phyloP scores from a whole-genome alignment of 2,113 vertebrate species.

The Pterocles gutturalis region DNA sequence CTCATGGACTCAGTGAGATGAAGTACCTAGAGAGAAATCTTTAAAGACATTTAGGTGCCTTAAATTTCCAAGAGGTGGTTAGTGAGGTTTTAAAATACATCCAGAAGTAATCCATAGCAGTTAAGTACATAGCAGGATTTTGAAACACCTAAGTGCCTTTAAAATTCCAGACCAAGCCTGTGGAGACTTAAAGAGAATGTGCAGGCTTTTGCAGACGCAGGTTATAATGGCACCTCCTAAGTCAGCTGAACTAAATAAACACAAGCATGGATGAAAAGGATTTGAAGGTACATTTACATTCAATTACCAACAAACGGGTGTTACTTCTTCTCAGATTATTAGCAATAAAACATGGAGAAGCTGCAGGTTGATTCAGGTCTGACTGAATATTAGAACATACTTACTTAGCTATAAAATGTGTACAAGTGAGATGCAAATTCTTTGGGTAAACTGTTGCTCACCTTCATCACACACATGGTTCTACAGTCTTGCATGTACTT shows the following conservation, averaged over 20 bases:
- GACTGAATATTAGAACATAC: not conserved
- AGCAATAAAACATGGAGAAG: not conserved
- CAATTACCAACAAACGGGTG: not conserved
- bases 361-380: not conserved
- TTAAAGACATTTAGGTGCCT: not conserved
- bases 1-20: not conserved
- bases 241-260: not conserved
- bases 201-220: not conserved
- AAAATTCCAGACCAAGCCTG: not conserved
- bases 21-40: not conserved
- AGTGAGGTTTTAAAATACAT: not conserved
- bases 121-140: not conserved
- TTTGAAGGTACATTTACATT: not conserved
- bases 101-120: not conserved
- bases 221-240: not conserved
- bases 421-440: not conserved
- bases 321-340: not conserved
- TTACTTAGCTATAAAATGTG: not conserved
- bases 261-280: not conserved
- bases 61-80: not conserved
- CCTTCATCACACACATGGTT: not conserved
- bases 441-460: not conserved
- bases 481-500: fast-evolving
- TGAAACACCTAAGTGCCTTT: not conserved
- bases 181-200: not conserved